Conservation (phyloP, 92 coral and sea anemone species). For the Phymanthus crucifer region DNA sequence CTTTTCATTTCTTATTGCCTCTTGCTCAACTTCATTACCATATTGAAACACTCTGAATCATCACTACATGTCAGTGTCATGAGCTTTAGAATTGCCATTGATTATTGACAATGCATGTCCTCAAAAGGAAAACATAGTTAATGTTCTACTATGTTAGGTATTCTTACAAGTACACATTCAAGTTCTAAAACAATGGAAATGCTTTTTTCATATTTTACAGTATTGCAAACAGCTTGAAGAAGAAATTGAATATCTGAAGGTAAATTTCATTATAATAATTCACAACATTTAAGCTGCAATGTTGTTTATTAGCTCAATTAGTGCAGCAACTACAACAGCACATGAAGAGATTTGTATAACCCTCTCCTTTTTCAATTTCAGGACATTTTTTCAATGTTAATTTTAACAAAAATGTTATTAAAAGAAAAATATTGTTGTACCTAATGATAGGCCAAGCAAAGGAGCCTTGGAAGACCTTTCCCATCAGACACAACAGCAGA, state of each 20-base stretch:
- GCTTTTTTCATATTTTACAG: conserved; percentile 31
- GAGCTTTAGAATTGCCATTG: not conserved
- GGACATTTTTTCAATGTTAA: too few relatives aligned
- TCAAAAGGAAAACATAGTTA: not conserved
- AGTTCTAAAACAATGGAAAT: not conserved
- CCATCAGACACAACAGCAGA: conserved; percentile 89
- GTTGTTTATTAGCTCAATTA: too few relatives aligned
- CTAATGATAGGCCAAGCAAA: conserved; percentile 72
- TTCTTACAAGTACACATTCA: not conserved
- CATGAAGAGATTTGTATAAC: too few relatives aligned
- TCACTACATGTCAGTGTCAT: not conserved
- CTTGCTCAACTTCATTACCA: not conserved
- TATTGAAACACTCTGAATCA: not conserved
- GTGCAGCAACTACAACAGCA: too few relatives aligned
- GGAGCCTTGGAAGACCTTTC: conserved; percentile 93
- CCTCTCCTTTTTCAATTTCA: too few relatives aligned
- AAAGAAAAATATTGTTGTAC: not conserved
- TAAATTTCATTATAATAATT: conserved; percentile 25
- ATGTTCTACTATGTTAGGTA: not conserved
- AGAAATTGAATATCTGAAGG: conserved; percentile 97
- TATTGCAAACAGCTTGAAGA: conserved; percentile 95
- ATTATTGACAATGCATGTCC: not conserved
- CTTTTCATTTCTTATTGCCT: not conserved
- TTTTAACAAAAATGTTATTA: not conserved
- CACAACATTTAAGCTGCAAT: not conserved